Conservation (phyloP, 2,113 vertebrate genomes). For the Apeltes quadracus region DNA sequence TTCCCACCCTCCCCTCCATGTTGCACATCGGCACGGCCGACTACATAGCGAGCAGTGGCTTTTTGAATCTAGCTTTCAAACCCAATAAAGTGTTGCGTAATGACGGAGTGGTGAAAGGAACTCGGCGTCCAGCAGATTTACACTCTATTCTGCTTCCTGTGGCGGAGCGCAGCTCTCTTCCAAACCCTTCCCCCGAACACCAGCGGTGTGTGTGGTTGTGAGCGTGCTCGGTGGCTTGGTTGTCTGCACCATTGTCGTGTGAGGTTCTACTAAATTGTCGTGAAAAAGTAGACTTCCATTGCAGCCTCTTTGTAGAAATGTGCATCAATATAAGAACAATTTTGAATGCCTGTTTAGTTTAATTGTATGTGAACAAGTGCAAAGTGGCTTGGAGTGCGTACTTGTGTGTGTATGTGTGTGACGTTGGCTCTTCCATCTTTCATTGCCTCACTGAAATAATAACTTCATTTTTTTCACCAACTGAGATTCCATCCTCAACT, state of each 20-base stretch:
- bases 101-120: slow-evolving; percentile 43
- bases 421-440: slow-evolving; percentile 50
- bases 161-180: background rate
- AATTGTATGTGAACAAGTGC: slow-evolving; percentile 27
- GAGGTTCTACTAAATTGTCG: slow-evolving; percentile 21
- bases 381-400: background rate
- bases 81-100: slow-evolving; percentile 31
- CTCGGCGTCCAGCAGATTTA: slow-evolving; percentile 37
- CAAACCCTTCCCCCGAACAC: background rate
- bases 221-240: background rate
- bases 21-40: background rate
- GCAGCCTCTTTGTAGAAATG: background rate
- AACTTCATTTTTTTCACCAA: slow-evolving; percentile 62
- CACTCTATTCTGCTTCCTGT: slow-evolving; percentile 12
- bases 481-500: slow-evolving; percentile 58
- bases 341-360: background rate
- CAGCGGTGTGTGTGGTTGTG: slow-evolving; percentile 9
- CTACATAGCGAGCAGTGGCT: background rate
- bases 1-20: background rate
- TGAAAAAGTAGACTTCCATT: slow-evolving; percentile 44
- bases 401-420: slow-evolving; percentile 20
- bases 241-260: background rate
- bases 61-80: slow-evolving; percentile 27
- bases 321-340: background rate
- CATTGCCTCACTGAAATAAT: slow-evolving; percentile 74